Percentiles rank a stretch among this genome's conserved stretches.
These are phyloP conservation scores for Polymixis lichenea DNA, from an alignment of 2,888 invertebrate genomes.

Conservation along the genomic window DNA sequence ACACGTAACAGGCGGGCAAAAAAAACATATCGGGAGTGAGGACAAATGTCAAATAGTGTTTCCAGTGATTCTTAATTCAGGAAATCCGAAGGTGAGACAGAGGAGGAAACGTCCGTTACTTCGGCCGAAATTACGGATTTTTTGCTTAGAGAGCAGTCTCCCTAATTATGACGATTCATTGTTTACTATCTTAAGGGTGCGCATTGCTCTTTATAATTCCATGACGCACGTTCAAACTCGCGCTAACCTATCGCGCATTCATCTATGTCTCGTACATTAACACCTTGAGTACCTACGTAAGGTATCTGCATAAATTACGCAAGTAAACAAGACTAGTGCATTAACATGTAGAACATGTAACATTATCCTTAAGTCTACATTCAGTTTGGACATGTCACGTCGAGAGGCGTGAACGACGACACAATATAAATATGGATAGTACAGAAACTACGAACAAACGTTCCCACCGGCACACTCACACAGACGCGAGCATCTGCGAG, in stretches of 20 bases:
- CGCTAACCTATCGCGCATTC: conserved; percentile 6
- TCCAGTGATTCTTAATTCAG: no score
- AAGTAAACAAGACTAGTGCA: conserved; percentile 54
- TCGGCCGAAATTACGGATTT: no score
- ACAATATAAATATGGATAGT: no score
- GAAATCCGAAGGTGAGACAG: no score
- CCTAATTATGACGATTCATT: not conserved
- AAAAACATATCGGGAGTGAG: no score
- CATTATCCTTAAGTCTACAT: conserved; percentile 28
- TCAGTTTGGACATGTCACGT: conserved; percentile 51
- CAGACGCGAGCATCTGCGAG: no score
- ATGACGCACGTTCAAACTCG: conserved; percentile 13
- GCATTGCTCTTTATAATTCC: conserved; percentile 20
- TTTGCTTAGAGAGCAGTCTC: no score
- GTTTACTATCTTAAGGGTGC: conserved; percentile 35
- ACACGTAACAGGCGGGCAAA: not conserved
- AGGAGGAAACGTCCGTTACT: no score
- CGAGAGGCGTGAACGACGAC: not conserved
- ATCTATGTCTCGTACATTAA: conserved; percentile 27
- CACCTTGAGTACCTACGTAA: conserved; percentile 29
- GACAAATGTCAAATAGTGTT: no score
- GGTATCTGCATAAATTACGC: conserved; percentile 26
- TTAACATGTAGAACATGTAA: conserved; percentile 34
- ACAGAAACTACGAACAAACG: no score
- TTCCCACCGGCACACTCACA: no score